These are phyloP conservation scores for Maccullochella peelii DNA, from an alignment of 2,113 vertebrate genomes.

Conservation along the genomic window DNA sequence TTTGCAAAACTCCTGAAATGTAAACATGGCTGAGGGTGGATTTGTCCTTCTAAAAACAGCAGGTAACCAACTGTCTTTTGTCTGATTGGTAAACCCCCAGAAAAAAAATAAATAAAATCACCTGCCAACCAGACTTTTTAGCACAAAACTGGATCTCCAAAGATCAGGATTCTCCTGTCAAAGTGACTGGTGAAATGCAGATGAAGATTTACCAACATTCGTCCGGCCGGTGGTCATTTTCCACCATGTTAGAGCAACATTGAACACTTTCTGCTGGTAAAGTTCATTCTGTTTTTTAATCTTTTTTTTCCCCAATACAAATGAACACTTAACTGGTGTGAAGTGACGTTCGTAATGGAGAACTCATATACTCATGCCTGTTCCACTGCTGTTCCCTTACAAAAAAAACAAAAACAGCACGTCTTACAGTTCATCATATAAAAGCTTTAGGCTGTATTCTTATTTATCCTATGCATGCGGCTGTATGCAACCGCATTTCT, in stretches of 20 bases:
- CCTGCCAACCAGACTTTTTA: background rate
- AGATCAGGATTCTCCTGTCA: background rate
- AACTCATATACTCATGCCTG: slow-evolving; percentile 86
- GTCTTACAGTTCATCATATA: slow-evolving; percentile 89
- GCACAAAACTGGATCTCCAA: background rate
- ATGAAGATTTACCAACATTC: slow-evolving; percentile 13
- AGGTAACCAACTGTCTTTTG: slow-evolving; percentile 3
- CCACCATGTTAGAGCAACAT: background rate
- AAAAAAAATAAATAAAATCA: background rate
- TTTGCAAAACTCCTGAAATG: background rate
- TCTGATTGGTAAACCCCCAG: background rate
- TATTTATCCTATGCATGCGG: slow-evolving; percentile 87
- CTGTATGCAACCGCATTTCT: slow-evolving; percentile 89
- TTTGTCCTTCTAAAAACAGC: slow-evolving; percentile 34
- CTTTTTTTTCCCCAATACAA: slow-evolving; percentile 70
- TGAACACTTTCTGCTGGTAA: slow-evolving; percentile 84
- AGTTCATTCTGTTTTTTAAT: slow-evolving; percentile 83
- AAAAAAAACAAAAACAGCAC: slow-evolving; percentile 83
- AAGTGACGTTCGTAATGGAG: slow-evolving; percentile 83
- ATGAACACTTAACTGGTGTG: slow-evolving; percentile 85
- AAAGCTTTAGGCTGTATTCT: slow-evolving; percentile 95
- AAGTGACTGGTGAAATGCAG: background rate
- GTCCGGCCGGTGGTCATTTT: background rate
- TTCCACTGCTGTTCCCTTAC: slow-evolving; percentile 85
- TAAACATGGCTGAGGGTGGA: slow-evolving; percentile 15